Base-by-base conservation (phyloP, 2,888 invertebrate genomes). In the Nysson spinosus region DNA sequence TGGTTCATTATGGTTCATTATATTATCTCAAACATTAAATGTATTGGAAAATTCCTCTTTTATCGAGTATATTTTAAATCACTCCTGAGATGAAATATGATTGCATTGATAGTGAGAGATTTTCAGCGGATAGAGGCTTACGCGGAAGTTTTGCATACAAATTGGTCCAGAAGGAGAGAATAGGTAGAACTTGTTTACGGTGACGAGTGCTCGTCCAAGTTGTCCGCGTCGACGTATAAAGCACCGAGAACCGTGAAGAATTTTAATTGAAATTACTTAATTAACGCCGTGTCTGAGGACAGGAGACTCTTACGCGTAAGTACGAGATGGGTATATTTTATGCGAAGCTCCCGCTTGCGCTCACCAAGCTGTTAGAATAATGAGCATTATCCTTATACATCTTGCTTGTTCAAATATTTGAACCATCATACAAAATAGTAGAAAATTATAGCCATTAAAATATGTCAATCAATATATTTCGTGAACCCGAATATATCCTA, bases 221-320 rank as follows among this genome's bases (percentile, higher is more conserved):
- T 52, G 56, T 24, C 34, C 67, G 57, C 50, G 63, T 55, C 60
- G 30, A 40, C 57, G 6, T 54, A 68, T 64, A 73, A 69, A 62
- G 64, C 58, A 50, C 42, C 51, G 50, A 24, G 56, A 52, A 63
- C 63, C 54, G 57, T 63, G 46, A 71, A 72, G 78, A 77, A 78
- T 79, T 80, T 82, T 82, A 81, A 82, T 82, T 78, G 74, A 79
- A 81, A 80, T 80, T 70, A 78, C 77, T 81, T 79, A 79, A 81
- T 82, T 81, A 80, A 75, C 75, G 37, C 66, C 44, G 40, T 26
- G 30, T 22, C 42, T 58, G 30, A 43, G 37, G 43, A 16, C 57
- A 51, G 28, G 50, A 40, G 50, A 39, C n/a, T 30, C 39, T 43
- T 16, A 37, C 28, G 46, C 56, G 54, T 51, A 57, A 56, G 47